Evolutionary conservation across 1,140 invertebrate genomes (phyloP), one percentile per base, ranked within the genome.

Genomic region (Watersipora subatra): DNA sequence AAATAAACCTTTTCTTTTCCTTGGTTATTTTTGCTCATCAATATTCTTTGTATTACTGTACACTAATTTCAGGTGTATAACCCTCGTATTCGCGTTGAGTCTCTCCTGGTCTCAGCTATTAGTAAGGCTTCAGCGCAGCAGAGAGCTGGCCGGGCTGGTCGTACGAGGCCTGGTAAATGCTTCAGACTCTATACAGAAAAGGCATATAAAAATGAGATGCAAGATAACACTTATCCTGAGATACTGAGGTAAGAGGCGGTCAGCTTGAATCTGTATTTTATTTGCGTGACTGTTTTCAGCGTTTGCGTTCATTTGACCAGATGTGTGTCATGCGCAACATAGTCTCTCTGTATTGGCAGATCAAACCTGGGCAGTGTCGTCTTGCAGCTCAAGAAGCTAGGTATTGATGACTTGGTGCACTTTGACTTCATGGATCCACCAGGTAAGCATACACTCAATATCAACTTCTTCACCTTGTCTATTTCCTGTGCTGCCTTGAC

Each of bases 391-490:
- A 99, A 99, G 78, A 99, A 99, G 83, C 84, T 99, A 34, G 97
- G 97, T 69, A 99, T 99, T 72, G 94, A 99, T 77, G 97, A 99
- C 84, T 82, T 99, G 71, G 96, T 99, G 30, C 96, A 99, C 80
- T 99, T 99, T 82, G 96, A 99, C 82, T 99, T 99, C 80, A 99
- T 99, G 96, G 96, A 99, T 84, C 96, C 96, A 20, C 96, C 96
- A 25, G 84, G 84, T 85, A 70, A 63, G 57, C n/a, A n/a, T n/a
- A n/a, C n/a, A n/a, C n/a, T n/a, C n/a, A n/a, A n/a, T n/a, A n/a
- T n/a, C n/a, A n/a, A n/a, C n/a, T n/a, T n/a, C n/a, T n/a, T n/a
- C n/a, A n/a, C n/a, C n/a, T n/a, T n/a, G n/a, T n/a, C n/a, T n/a
- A n/a, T n/a, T n/a, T n/a, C n/a, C n/a, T n/a, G n/a, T n/a, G n/a